A percentile compares a stretch with the other conserved stretches of the same genome.
Conservation (phyloP, 2,113 vertebrate species). For the Limnothrissa miodon region DNA sequence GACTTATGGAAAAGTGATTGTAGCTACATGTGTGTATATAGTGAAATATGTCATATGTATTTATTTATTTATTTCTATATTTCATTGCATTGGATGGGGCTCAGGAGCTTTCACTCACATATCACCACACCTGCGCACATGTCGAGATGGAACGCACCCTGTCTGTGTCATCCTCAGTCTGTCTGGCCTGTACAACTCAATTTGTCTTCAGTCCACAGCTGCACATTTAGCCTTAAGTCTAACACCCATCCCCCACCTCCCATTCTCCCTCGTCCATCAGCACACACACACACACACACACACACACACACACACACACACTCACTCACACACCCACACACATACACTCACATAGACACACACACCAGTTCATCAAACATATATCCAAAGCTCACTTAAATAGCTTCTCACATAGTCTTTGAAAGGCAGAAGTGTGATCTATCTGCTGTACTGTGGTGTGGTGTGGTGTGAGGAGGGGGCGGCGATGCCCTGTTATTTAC, state of each 20-base stretch:
- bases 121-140: not conserved
- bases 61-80: not conserved
- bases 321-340: too few species aligned
- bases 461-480: not conserved
- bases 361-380: not conserved
- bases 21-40: not conserved
- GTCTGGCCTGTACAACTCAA: not conserved
- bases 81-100: not conserved
- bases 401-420: not conserved
- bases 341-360: too few species aligned
- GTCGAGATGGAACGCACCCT: not conserved
- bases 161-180: not conserved
- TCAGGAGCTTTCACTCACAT: conserved; percentile 8
- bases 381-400: not conserved
- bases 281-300: too few species aligned
- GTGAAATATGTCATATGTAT: not conserved
- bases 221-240: not conserved
- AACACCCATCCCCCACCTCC: too few species aligned
- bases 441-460: too few species aligned
- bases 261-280: too few species aligned
- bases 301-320: too few species aligned
- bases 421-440: not conserved
- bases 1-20: not conserved
- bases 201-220: not conserved
- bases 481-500: not conserved